Evolutionary conservation across 2,113 vertebrate genomes (phyloP), one percentile per base, ranked within the genome.

Genomic region (Apodemus speciosus): DNA sequence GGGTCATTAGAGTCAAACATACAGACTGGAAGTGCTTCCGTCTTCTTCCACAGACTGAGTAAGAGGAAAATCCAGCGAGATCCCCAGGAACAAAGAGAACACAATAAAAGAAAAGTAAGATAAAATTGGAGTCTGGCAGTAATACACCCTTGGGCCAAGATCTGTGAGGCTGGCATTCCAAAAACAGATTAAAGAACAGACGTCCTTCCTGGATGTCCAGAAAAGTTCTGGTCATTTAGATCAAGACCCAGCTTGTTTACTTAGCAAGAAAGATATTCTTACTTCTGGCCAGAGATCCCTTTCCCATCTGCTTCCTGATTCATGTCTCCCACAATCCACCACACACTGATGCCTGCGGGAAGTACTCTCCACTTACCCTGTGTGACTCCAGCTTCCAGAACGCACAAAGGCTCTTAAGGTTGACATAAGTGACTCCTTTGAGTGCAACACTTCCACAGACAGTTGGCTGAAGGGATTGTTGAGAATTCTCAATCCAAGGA

Each of bases 171-270:
- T 35, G 20, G 51, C 21, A 68, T 93, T 92, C 43, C 56, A 62
- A 90, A 94, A 89, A 51, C 40, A 93, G 38, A 92, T 81, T 66
- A 71, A 93, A 92, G 51, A 64, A 51, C 43, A 58, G 71, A 83
- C 73, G 90, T 94, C 58, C 86, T 91, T 95, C 90, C 94, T 86
- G 68, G 81, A 87, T 46, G 23, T 68, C 94, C 95, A 86, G 92
- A 88, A 94, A 95, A 93, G 68, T 53, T 72, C 87, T 0, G 1
- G 51, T 72, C n/a, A 20, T 80, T 96, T 90, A 94, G 69, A 76
- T 85, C 88, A 51, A 86, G 38, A 91, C 79, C 58, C 21, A 23
- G 51, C 27, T 81, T 91, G 60, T 89, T 95, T 80, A 84, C 35
- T 86, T 58, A 53, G 73, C 30, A 95, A 53, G 80, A 89, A 92